These are phyloP conservation scores for Montifringilla adamsi DNA, from an alignment of 2,113 vertebrate genomes.

Conservation along the genomic window DNA sequence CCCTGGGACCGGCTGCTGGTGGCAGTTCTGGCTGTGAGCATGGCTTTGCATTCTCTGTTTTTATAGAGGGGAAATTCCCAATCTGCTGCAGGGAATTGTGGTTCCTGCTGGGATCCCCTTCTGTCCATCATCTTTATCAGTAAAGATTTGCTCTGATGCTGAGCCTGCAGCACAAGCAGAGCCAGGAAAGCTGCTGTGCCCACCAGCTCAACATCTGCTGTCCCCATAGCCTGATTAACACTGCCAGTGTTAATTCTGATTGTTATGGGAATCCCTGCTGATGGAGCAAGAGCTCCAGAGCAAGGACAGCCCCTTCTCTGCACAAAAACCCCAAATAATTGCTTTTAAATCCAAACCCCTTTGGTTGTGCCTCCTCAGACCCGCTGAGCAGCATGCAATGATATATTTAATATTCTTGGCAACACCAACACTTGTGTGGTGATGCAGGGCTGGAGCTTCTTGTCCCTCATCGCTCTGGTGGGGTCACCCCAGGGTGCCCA, in stretches of 20 bases:
- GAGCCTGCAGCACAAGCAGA: not conserved
- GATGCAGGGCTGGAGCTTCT: not conserved
- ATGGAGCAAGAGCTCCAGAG: not conserved
- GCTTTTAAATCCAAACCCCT: not conserved
- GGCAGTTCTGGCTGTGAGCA: constrained; percentile 83
- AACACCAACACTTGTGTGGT: not conserved
- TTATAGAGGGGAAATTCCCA: not conserved
- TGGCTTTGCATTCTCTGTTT: not conserved
- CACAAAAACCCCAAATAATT: not conserved
- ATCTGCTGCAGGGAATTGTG: not conserved
- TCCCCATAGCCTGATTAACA: not conserved
- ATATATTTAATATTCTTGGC: fast-evolving
- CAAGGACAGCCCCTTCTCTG: not conserved
- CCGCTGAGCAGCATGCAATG: not conserved
- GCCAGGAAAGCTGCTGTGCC: not conserved
- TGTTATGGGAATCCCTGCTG: not conserved
- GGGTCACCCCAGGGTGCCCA: not conserved
- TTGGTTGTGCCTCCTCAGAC: not conserved
- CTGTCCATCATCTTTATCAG: not conserved
- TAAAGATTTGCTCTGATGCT: not conserved
- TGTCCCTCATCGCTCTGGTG: fast-evolving
- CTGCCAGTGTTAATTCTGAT: not conserved
- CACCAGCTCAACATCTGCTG: not conserved
- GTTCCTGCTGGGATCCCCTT: not conserved
- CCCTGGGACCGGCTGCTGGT: constrained; percentile 85